Evolutionary conservation across 2,888 invertebrate genomes (phyloP).

Genomic region (Charanyca ferruginea): DNA sequence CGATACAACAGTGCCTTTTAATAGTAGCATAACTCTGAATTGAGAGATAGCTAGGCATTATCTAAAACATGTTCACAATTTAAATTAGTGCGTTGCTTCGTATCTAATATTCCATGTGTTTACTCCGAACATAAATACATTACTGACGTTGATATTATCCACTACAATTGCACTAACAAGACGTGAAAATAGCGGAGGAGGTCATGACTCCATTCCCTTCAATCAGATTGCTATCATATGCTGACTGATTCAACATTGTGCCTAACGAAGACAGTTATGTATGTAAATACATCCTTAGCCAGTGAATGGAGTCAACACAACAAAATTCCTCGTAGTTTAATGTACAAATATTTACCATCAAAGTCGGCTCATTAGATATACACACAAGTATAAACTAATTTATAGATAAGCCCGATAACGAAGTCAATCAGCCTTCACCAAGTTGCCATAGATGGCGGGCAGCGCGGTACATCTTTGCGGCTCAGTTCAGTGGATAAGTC

Average conservation of each 20-base stretch:
- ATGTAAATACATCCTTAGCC: conserved; percentile 60
- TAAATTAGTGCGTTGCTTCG: conserved; percentile 13
- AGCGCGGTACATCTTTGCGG: conserved; percentile 80
- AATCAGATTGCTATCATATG: conserved; percentile 70
- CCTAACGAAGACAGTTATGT: conserved; percentile 67
- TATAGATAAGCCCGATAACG: conserved; percentile 79
- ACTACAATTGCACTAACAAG: conserved; percentile 82
- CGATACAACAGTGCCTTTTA: background rate
- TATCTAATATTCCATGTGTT: conserved; percentile 15
- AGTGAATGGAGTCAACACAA: conserved; percentile 60
- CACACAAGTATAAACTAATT: conserved; percentile 71
- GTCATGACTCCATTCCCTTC: conserved; percentile 76
- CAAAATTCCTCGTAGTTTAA: conserved; percentile 51
- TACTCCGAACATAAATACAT: conserved; percentile 38
- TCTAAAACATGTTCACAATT: background rate
- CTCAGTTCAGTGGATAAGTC: conserved; percentile 82
- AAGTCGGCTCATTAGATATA: conserved; percentile 70
- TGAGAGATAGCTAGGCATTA: background rate
- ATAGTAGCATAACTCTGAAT: background rate
- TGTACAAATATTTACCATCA: conserved; percentile 61
- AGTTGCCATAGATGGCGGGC: conserved; percentile 78
- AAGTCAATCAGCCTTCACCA: conserved; percentile 82
- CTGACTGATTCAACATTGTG: conserved; percentile 72
- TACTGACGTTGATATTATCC: conserved; percentile 64
- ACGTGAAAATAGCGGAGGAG: conserved; percentile 74